Evolutionary conservation across 2,797 vertebrate species (phyloP), one percentile per base, ranked within the genome.

Genomic region (Allobates femoralis): DNA sequence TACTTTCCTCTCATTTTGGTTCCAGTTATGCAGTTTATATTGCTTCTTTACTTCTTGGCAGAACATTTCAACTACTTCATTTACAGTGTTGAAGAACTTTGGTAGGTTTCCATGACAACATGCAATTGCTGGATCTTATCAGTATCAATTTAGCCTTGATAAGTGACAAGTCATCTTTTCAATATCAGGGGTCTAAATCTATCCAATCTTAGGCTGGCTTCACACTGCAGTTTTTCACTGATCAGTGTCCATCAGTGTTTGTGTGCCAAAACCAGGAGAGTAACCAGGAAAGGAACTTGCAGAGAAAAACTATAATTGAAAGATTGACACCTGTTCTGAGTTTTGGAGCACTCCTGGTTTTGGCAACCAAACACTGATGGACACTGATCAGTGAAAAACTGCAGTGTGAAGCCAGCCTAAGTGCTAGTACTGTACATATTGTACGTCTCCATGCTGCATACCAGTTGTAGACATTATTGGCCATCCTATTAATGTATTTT

Each of bases 31-130:
- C 23, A 73, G 69, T 50, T 73, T 46, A 19, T 23, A 16, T 46
- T 71, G 37, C 21, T 23, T 21, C 16, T 41, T n/a, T 5, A 50
- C 10, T 37, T 21, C 66, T 71, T 26, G 71, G 46, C 19, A 71
- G 3, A 21, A 50, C 69, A 73, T 73, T 50, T 74, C 16, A 74
- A 11, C 69, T 73, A 26, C 41, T 50, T 50, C 12, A 50, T 50
- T 74, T 50, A 74, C 34, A 74, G 10, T 74, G 41, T 23, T 26
- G 71, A 14, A 74, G 71, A 50, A 74, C 23, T 50, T n/a, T 74
- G 23, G 41, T 12, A 74, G 10, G 41, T 74, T 74, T 74, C 41
- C n/a, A 46, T 73, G 69, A 73, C 34, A 26, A 74, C 23, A 26
- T 50, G 41, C 4, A 50, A 74, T 21, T 50, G 23, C 41, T 50